Evolutionary conservation across 2,888 invertebrate species (phyloP).

Genomic region (Dastarcus helophoroides): DNA sequence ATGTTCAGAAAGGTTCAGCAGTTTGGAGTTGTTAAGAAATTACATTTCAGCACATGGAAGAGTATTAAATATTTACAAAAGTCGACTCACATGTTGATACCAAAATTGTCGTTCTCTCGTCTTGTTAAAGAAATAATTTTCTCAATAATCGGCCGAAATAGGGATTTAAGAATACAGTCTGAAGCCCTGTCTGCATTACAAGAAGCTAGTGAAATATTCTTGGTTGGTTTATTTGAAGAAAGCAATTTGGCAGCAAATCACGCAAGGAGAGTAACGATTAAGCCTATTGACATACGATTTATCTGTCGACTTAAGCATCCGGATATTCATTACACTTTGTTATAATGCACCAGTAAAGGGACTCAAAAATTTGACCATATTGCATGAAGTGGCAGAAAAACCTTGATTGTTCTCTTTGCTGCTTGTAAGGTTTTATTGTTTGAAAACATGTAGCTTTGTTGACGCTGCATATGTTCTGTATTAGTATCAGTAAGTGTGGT

Average conservation of each 20-base stretch:
- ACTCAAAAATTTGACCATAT: too few species aligned
- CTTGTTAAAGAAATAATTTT: neutral
- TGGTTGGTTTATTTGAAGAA: constrained; percentile 1
- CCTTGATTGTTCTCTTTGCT: too few species aligned
- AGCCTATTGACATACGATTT: constrained; percentile 2
- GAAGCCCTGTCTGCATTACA: constrained; percentile 1
- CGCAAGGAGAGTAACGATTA: neutral
- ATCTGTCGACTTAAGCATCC: too few species aligned
- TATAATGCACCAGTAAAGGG: too few species aligned
- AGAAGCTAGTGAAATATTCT: neutral
- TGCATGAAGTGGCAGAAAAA: too few species aligned
- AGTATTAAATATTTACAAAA: neutral
- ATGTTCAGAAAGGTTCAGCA: neutral
- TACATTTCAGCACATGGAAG: neutral
- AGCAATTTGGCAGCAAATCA: neutral
- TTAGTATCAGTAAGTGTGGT: too few species aligned
- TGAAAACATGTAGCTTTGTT: too few species aligned
- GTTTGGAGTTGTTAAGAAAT: neutral
- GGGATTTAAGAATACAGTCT: neutral
- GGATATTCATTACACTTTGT: too few species aligned
- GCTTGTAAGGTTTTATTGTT: too few species aligned
- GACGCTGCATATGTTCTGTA: too few species aligned
- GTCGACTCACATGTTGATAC: neutral
- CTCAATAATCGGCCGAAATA: neutral
- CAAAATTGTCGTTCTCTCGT: constrained; percentile 1